Evolutionary conservation across 2,888 invertebrate species (phyloP), one percentile per base, ranked within the genome.

Genomic region (Torymus aiolomorphi): DNA sequence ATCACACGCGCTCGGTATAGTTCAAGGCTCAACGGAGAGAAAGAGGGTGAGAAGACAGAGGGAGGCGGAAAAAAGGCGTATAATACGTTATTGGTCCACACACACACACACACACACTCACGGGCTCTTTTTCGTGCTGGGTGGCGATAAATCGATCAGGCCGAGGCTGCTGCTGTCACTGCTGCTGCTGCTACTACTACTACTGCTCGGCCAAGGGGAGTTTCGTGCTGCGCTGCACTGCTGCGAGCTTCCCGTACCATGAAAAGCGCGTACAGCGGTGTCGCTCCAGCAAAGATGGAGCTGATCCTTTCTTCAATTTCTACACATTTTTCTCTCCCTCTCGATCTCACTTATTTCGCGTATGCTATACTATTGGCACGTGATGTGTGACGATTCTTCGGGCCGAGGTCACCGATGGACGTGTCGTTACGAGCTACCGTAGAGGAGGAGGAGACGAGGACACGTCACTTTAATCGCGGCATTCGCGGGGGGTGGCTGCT

Each of bases 221-320:
- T 59, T 70, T 57, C 65, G 20, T 51, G 31, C 73, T 51, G 31
- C 73, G 83, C 85, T 86, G 85, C 86, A 84, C 86, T 86, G 84
- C 82, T 83, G 79, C 84, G 76, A 80, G 82, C 78, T 72, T 76
- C 80, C 78, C 78, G n/a, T n/a, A n/a, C 84, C 81, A 84, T 84
- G 80, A 82, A 83, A 81, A 65, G n/a, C 75, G 76, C 81, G 83
- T 83, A 16, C 20, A 14, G 31, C 16, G 13, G 49, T 2, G 54
- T 56, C 31, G 18, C 31, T 8, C 8, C n/a, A 13, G 56, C 16
- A 16, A 63, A 11, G 62, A 20, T 31, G 31, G 5, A 31, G 31
- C 31, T 31, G 42, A 42, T 42, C 42, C 42, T 42, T 42, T 77
- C 57, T 67, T 49, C 67, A 18, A 14, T 69, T 54, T 52, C 16